phyloP scores from a whole-genome alignment of 2,888 invertebrate species.

The Oasisia sp. region DNA sequence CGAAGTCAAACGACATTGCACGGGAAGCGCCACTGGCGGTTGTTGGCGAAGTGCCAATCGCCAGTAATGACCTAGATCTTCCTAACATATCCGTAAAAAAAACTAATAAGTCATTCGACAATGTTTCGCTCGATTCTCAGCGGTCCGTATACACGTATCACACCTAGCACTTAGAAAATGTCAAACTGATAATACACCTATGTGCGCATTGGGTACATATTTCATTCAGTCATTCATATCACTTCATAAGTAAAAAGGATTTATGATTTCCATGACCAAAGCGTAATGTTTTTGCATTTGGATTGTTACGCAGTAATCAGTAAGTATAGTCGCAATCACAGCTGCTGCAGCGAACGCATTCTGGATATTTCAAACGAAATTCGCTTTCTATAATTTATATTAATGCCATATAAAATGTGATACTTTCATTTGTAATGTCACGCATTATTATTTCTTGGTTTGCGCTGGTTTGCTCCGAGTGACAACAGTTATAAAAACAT shows the following conservation, averaged over 20 bases:
- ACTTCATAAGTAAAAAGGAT: not conserved
- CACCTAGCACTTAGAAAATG: constrained; percentile 3
- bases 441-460: not conserved
- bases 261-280: not conserved
- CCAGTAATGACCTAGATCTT: not conserved
- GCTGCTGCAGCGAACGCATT: not conserved
- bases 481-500: too few species aligned
- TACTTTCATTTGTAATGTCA: not conserved
- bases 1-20: not conserved
- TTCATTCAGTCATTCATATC: not conserved
- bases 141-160: not conserved
- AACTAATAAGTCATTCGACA: not conserved
- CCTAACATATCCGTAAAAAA: not conserved
- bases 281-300: not conserved
- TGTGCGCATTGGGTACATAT: not conserved
- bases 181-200: not conserved
- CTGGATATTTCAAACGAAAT: not conserved
- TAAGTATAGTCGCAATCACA: not conserved
- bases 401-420: not conserved
- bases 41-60: not conserved
- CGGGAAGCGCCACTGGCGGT: not conserved
- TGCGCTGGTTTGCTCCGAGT: not conserved
- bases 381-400: not conserved
- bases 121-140: not conserved
- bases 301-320: not conserved